Evolutionary conservation across 2,113 vertebrate genomes (phyloP), one percentile per base, ranked within the genome.

Genomic region (Cynopterus brachyotis): DNA sequence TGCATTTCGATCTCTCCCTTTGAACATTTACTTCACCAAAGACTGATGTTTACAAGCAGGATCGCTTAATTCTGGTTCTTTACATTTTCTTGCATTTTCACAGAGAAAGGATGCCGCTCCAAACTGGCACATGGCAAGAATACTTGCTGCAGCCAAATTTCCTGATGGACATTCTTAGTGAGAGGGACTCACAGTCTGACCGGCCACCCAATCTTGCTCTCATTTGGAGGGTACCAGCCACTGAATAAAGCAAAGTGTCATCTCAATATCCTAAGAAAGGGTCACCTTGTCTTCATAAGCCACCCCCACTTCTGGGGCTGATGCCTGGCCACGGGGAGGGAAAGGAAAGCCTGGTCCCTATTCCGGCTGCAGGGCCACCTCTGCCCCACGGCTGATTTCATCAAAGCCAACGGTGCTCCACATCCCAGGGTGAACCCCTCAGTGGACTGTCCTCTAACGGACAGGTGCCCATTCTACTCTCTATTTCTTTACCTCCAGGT

Each of bases 401-500:
- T 42, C 35, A 28, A 22, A 7, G 30, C 35, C 12, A 70, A 42
- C 32, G 7, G 7, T 13, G 22, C 1, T 16, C 17, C 13, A 11
- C 10, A 8, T 28, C 75, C 64, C 2, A 8, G 57, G 45, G 55
- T 11, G 64, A 22, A 32, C 24, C 40, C 37, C 11, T 13, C 26
- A 20, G 13, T 37, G 42, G 37, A 70, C n/a, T 50, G 13, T n/a
- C n/a, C 32, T 47, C 8, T 32, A 35, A 2, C 0, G 6, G 32
- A 66, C 0, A 0, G 1, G 3, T 8, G 12, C 12, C 35, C 35
- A 13, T 30, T 22, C 94, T 60, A 22, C 16, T 24, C 30, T 57
- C 2, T 12, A 4, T 35, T 37, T 55, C 53, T 81, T 55, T 73
- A 57, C 2, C 9, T 3, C 1, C n/a, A 6, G 0, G 1, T 53